These are phyloP conservation scores for Maniola hyperantus DNA, from an alignment of 2,888 invertebrate species.

Conservation along the genomic window DNA sequence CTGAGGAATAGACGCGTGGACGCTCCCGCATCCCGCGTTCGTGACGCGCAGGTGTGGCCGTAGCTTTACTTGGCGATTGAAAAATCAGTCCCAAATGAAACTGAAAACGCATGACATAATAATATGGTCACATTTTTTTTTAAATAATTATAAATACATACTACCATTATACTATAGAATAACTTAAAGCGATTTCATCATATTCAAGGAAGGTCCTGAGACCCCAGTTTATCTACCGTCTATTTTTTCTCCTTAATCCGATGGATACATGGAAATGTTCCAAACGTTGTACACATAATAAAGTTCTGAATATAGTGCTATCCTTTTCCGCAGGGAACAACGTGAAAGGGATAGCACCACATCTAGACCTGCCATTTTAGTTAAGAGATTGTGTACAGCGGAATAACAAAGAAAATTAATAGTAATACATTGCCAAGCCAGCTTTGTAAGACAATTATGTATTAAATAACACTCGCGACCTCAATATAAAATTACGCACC, in stretches of 20 bases:
- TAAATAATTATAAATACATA: not conserved
- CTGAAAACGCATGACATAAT: not conserved
- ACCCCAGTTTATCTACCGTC: not conserved
- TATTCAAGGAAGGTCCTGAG: not conserved
- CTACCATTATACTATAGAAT: not conserved
- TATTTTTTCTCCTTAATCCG: not conserved
- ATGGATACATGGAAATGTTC: too few species aligned
- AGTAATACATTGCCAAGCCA: not conserved
- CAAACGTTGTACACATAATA: too few species aligned
- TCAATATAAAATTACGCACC: not conserved
- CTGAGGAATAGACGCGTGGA: too few species aligned
- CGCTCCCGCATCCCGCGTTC: too few species aligned
- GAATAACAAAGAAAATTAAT: too few species aligned
- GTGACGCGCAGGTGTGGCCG: too few species aligned
- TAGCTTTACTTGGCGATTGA: too few species aligned
- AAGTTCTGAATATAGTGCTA: too few species aligned
- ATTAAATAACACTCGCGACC: not conserved
- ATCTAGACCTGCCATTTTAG: too few species aligned
- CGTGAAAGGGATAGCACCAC: too few species aligned
- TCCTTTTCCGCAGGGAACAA: too few species aligned
- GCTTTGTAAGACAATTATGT: not conserved
- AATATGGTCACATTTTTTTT: constrained; percentile 3
- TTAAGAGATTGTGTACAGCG: too few species aligned
- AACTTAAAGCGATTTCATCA: not conserved
- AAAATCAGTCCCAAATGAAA: not conserved